Evolutionary conservation across 2,888 invertebrate species (phyloP).

Genomic region (Dorcus hopei): DNA sequence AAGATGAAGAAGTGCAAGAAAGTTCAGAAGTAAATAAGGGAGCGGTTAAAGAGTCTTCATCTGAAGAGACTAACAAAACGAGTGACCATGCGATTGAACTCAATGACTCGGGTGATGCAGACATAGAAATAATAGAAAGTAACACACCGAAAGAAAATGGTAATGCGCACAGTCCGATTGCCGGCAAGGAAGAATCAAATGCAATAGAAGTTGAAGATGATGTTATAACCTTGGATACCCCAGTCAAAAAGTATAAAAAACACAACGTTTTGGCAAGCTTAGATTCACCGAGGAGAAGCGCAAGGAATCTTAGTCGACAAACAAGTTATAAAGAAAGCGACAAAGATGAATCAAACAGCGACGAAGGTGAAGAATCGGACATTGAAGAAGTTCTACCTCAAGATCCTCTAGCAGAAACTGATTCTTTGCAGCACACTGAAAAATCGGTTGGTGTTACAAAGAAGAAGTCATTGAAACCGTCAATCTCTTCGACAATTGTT

Average conservation of each 20-base stretch:
- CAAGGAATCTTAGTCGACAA: conserved; percentile 59
- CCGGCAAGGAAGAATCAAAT: conserved; percentile 38
- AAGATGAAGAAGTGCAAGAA: conserved; percentile 37
- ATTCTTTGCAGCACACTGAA: conserved; percentile 33
- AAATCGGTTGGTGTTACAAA: conserved; percentile 31
- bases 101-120: conserved; percentile 43
- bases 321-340: conserved; percentile 46
- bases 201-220: conserved; percentile 44
- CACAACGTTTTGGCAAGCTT: conserved; percentile 31
- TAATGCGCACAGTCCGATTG: conserved; percentile 40
- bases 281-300: conserved; percentile 54
- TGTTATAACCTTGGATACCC: conserved; percentile 40
- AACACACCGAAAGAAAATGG: conserved; percentile 46
- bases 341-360: conserved; percentile 41
- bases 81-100: conserved; percentile 23
- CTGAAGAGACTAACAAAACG: conserved; percentile 20
- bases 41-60: conserved; percentile 17
- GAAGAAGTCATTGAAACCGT: conserved; percentile 30
- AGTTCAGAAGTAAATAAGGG: conserved; percentile 34
- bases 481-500: conserved; percentile 52
- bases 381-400: conserved; percentile 61
- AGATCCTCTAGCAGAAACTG: conserved; percentile 56
- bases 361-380: conserved; percentile 57
- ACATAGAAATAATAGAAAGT: conserved; percentile 44
- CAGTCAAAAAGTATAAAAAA: conserved; percentile 47